Base-by-base conservation (phyloP, 1,140 invertebrate genomes). In the Ceratosolen fusciceps region DNA sequence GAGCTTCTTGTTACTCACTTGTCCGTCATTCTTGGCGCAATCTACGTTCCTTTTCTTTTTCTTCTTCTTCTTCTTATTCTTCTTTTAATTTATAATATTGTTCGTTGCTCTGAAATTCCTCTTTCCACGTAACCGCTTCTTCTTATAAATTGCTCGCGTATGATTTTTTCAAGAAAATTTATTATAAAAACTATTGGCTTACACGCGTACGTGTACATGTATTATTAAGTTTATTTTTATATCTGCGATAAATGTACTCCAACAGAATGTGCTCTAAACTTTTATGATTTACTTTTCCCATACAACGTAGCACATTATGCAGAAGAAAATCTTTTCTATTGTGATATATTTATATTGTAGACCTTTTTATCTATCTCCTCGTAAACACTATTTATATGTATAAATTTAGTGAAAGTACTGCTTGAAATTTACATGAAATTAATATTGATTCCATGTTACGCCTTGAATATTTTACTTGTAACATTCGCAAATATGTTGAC, bases 341-440 rank as follows among this genome's bases (percentile, higher is more conserved):
- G 10, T 52, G 4, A 52, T 16, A 21, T 52, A 52, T 14, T 19
- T 21, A 52, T 52, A 21, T 19, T 16, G 14, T 52, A 52, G 2
- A 16, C 10, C 19, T 52, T 52, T 52, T 62, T 19, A 8, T 24
- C 1, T 16, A 62, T 29, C 19, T 19, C 24, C 16, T 62, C 12
- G 16, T 31, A 62, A 34, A 62, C 8, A 62, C 16, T 62, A 34
- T 62, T 62, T 62, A 62, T 29, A 16, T 34, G 3, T 10, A 34
- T 16, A 62, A 34, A 3, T 62, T 62, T 62, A 62, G 58, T 62
- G 58, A 62, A 62, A 62, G 58, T 34, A 34, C 19, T 34, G 29
- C 9, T 62, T 62, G 58, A 62, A 62, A 62, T 62, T 31, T 62
- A 62, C 29, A 62, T 34, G 7, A 34, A 62, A 62, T 62, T 7